Conservation (phyloP, 2,113 vertebrate genomes). For the Naja naja region DNA sequence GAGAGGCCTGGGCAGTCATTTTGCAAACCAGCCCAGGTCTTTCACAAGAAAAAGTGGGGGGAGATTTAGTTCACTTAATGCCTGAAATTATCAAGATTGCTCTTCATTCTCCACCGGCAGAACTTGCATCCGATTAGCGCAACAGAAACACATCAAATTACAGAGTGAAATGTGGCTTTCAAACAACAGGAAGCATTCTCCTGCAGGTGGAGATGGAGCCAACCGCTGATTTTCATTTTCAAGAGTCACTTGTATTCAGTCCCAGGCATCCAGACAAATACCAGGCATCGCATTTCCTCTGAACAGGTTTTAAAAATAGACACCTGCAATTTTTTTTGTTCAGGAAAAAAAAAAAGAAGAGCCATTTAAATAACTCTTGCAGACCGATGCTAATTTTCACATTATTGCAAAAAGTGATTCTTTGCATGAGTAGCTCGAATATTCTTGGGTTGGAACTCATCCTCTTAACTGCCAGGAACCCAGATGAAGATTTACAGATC, state of each 20-base stretch:
- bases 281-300: background rate
- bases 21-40: background rate
- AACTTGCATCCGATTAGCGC: background rate
- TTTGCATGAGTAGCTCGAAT: background rate
- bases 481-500: background rate
- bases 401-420: background rate
- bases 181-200: slow-evolving; percentile 7
- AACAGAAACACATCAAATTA: slow-evolving; percentile 18
- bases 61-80: slow-evolving; percentile 12
- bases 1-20: background rate
- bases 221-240: slow-evolving; percentile 3
- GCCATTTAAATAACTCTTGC: background rate
- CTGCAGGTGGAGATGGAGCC: slow-evolving; percentile 15
- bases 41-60: background rate
- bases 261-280: background rate
- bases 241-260: slow-evolving; percentile 12
- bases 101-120: background rate
- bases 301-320: background rate
- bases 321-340: background rate
- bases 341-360: background rate
- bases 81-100: slow-evolving; percentile 19
- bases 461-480: background rate
- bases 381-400: background rate
- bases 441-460: background rate
- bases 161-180: slow-evolving; percentile 32